A percentile compares a stretch with the other conserved stretches of the same genome.
Conservation (phyloP, 2,113 vertebrate species). For the Microcebus ravelobensis region DNA sequence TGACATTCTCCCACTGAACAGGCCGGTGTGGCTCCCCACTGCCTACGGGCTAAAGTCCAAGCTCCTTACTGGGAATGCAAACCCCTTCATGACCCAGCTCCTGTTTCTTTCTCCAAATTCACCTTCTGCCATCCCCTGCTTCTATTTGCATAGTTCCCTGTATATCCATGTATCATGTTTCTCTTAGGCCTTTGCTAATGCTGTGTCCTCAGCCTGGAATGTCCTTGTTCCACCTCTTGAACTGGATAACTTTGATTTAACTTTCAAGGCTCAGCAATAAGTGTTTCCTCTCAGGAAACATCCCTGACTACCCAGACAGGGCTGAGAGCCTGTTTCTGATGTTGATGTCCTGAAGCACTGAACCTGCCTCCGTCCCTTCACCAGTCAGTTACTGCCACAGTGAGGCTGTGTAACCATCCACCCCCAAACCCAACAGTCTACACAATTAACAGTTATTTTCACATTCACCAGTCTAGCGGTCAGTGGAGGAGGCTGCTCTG, state of each 20-base stretch:
- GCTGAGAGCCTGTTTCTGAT: background rate
- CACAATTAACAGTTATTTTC: background rate
- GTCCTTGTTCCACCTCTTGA: background rate
- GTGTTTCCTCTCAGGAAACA: background rate
- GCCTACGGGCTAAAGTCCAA: background rate
- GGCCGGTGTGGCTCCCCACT: no score
- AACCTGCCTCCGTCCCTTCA: background rate
- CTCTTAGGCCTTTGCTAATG: background rate
- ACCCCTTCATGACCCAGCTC: background rate
- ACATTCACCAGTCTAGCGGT: background rate
- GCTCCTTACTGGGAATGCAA: background rate
- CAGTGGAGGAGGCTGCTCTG: background rate
- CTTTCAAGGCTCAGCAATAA: background rate
- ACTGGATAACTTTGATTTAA: background rate
- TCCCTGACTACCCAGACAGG: background rate
- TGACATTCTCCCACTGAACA: background rate
- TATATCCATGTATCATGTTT: background rate
- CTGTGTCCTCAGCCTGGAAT: background rate
- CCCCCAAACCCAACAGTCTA: background rate
- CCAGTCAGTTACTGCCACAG: background rate
- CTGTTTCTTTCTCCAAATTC: background rate
- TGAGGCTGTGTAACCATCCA: background rate
- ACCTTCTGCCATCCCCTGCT: background rate
- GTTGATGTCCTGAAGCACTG: background rate
- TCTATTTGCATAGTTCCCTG: background rate